These are phyloP conservation scores for Rhopalosiphum maidis DNA, from an alignment of 1,140 invertebrate species.

Conservation along the genomic window DNA sequence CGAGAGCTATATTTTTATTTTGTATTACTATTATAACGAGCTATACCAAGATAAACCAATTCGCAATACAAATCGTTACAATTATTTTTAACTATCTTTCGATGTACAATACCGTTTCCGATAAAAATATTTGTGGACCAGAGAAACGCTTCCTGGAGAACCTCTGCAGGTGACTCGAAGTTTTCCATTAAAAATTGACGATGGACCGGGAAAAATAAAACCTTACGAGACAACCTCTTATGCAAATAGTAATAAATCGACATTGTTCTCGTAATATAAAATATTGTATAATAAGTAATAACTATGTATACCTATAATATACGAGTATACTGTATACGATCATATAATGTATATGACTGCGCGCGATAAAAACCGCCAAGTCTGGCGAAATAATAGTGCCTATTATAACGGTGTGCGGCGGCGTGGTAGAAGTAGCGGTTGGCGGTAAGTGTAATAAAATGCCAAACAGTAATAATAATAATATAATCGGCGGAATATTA, in stretches of 20 bases:
- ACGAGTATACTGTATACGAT: not conserved
- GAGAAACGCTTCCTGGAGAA: not conserved
- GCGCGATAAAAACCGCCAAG: not conserved
- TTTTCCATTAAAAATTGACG: not conserved
- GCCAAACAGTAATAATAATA: conserved; percentile 16
- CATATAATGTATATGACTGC: not conserved
- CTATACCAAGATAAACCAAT: not conserved
- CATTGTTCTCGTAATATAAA: not conserved
- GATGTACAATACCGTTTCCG: not conserved
- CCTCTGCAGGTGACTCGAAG: not conserved
- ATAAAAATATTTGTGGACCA: not conserved
- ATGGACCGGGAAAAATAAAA: not conserved
- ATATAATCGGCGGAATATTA: not conserved
- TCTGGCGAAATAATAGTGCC: not conserved
- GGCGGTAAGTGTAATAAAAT: not conserved
- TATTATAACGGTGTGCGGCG: not conserved
- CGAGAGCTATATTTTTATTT: not conserved
- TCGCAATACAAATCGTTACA: not conserved
- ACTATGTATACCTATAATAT: not conserved
- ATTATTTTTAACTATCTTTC: not conserved
- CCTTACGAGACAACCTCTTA: not conserved
- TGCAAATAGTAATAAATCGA: not conserved
- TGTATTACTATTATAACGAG: not conserved
- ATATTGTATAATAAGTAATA: not conserved
- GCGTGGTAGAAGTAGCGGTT: not conserved